phyloP scores from a whole-genome alignment of 2,797 vertebrate species.

The Gambusia yucatana region DNA sequence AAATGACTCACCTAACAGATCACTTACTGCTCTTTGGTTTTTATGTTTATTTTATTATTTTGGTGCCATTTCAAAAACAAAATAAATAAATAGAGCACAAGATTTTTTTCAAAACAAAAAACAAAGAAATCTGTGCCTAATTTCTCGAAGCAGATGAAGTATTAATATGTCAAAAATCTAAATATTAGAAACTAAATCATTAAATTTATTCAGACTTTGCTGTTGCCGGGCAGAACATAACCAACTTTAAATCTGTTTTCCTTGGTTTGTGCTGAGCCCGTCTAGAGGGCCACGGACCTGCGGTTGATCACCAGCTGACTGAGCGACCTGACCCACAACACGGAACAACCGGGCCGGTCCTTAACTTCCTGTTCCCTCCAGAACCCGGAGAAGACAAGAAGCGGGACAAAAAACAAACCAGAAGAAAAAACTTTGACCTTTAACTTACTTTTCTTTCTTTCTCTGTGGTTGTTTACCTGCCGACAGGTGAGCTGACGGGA shows the following conservation, averaged over 20 bases:
- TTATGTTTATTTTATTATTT: no score
- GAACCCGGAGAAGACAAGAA: neutral
- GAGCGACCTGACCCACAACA: neutral
- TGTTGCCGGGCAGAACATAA: neutral
- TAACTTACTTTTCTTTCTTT: conserved; percentile 43
- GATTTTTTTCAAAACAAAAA: neutral
- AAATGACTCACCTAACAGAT: no score
- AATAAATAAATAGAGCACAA: neutral
- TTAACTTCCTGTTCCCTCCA: neutral
- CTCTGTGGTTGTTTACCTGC: conserved; percentile 12
- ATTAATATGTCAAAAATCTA: neutral
- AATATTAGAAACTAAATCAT: no score
- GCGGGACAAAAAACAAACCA: neutral
- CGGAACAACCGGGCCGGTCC: neutral
- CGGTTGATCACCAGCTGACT: neutral
- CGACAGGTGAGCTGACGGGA: conserved; percentile 37
- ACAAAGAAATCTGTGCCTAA: neutral
- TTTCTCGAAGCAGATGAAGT: neutral
- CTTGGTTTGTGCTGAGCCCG: neutral
- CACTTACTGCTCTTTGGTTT: no score
- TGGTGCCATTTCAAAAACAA: neutral
- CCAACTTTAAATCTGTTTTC: neutral
- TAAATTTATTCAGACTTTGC: neutral
- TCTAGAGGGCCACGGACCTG: neutral
- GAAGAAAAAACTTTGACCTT: neutral